Evolutionary conservation across 2,888 invertebrate genomes (phyloP).

Genomic region (Volucella zonaria): DNA sequence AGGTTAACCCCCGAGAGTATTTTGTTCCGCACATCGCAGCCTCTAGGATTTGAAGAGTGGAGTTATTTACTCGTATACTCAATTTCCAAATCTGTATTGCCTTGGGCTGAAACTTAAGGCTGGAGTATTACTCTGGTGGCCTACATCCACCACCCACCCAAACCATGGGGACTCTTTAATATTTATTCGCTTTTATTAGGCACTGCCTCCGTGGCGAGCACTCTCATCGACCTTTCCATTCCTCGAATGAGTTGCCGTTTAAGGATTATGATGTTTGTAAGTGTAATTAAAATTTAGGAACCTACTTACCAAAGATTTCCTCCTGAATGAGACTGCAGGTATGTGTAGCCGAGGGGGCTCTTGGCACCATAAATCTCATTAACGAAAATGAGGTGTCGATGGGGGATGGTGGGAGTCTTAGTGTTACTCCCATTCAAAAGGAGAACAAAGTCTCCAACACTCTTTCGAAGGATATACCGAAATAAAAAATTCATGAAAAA

Average conservation of each 20-base stretch:
- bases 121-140: background rate
- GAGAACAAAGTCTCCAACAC: constrained; percentile 8
- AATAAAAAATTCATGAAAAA: constrained; percentile 57
- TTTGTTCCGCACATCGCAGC: constrained; percentile 10
- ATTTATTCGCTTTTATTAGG: constrained; percentile 54
- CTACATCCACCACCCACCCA: background rate
- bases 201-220: background rate
- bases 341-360: constrained; percentile 1
- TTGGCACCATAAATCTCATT: constrained; percentile 47
- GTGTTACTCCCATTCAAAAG: background rate
- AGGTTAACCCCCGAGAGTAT: constrained; percentile 2
- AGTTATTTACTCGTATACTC: constrained; percentile 58
- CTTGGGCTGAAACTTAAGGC: constrained; percentile 48
- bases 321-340: background rate
- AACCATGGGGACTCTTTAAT: background rate
- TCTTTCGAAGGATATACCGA: constrained; percentile 18
- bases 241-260: constrained; percentile 32
- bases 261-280: constrained; percentile 61
- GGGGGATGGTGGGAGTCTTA: background rate
- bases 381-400: background rate
- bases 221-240: background rate
- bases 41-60: background rate
- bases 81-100: constrained; percentile 53
- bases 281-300: constrained; percentile 66
- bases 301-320: constrained; percentile 53